phyloP scores from a whole-genome alignment of 37 sponge, comb jelly and placozoan species.

The Petrosia ficiformis region DNA sequence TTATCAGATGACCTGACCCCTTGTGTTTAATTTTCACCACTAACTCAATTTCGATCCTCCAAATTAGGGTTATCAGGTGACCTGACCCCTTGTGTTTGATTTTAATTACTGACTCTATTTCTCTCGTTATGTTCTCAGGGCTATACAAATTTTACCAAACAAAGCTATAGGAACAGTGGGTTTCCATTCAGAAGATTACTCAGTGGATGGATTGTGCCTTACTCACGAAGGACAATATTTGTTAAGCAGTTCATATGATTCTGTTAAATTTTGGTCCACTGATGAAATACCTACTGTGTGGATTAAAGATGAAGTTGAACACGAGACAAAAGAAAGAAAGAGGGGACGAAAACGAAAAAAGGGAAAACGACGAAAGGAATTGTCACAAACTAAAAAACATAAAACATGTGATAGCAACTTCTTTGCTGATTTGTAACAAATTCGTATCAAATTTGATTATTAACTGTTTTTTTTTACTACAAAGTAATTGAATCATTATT shows the following conservation, averaged over 20 bases:
- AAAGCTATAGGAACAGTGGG: constrained; percentile 38
- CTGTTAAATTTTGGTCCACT: constrained; percentile 57
- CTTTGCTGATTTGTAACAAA: constrained; percentile 73
- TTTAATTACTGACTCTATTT: no score
- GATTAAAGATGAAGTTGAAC: constrained; percentile 1
- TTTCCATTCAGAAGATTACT: constrained; percentile 31
- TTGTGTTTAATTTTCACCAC: no score
- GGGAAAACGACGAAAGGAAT: neutral
- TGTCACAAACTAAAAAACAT: neutral
- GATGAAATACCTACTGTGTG: constrained; percentile 31
- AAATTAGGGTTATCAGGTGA: no score
- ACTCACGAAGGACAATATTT: constrained; percentile 45
- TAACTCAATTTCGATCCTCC: no score
- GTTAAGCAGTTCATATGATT: constrained; percentile 55
- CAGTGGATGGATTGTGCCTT: constrained; percentile 48
- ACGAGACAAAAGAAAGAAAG: constrained; percentile 2
- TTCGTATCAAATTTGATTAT: neutral
- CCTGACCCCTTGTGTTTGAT: no score
- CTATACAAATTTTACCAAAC: constrained; percentile 69
- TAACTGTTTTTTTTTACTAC: no score
- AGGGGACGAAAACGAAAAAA: constrained; percentile 32
- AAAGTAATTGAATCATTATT: no score
- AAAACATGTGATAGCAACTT: no score
- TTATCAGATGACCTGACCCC: no score
- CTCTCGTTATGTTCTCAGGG: no score